These are phyloP conservation scores for Macquaria australasica DNA, from an alignment of 2,113 vertebrate genomes.

Conservation along the genomic window DNA sequence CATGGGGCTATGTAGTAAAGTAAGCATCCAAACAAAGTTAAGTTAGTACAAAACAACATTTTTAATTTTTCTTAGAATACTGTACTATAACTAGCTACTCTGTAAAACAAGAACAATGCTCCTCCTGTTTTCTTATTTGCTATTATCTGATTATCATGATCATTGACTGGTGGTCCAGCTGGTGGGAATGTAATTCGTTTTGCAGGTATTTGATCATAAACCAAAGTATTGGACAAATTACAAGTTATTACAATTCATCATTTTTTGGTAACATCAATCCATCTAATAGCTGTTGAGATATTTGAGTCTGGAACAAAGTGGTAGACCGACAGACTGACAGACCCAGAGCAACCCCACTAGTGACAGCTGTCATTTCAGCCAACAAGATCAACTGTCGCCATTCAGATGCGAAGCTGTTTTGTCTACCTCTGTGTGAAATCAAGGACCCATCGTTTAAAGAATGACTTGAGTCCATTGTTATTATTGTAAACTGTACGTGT, in stretches of 20 bases:
- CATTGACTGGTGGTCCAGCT: too few relatives aligned
- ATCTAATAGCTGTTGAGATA: too few relatives aligned
- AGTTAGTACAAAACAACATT: not conserved
- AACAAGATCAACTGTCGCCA: too few relatives aligned
- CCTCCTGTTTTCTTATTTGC: not conserved
- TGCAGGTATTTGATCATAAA: too few relatives aligned
- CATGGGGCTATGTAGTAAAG: not conserved
- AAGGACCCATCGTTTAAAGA: not conserved
- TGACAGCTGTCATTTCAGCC: too few relatives aligned
- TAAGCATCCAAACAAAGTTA: not conserved
- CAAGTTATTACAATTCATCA: too few relatives aligned
- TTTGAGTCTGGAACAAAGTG: too few relatives aligned
- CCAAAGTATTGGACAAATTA: too few relatives aligned
- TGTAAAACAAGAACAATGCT: not conserved
- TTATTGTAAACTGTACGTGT: not conserved
- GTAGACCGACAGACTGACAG: too few relatives aligned
- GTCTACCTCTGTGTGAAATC: not conserved
- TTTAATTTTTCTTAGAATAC: not conserved
- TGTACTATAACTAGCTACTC: not conserved
- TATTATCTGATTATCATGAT: not conserved
- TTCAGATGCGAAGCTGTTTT: not conserved
- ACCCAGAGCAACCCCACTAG: too few relatives aligned
- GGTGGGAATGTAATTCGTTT: too few relatives aligned
- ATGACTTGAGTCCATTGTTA: not conserved
- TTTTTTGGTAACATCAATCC: too few relatives aligned